Evolutionary conservation across 1,140 invertebrate species (phyloP).

Genomic region (Hetaerina americana): DNA sequence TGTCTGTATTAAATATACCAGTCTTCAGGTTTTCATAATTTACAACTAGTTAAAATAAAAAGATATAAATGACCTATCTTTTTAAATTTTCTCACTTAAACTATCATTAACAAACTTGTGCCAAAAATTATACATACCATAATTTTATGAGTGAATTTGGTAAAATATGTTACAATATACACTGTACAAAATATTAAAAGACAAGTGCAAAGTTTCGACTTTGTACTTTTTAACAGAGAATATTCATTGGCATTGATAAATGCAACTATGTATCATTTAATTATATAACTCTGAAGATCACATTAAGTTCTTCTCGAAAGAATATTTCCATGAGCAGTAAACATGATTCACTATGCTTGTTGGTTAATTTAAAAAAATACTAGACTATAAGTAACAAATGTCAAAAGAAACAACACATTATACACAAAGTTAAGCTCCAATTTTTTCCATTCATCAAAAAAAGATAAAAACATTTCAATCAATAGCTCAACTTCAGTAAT

Average conservation of each 20-base stretch:
- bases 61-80: background rate
- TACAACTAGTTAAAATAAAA: background rate
- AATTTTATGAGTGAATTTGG: background rate
- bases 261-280: background rate
- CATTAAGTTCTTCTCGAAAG: background rate
- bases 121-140: background rate
- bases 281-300: background rate
- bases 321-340: background rate
- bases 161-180: background rate
- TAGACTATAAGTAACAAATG: background rate
- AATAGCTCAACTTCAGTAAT: no score
- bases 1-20: background rate
- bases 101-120: background rate
- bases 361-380: background rate
- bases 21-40: background rate
- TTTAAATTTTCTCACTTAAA: background rate
- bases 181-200: constrained; percentile 1
- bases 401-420: background rate
- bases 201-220: background rate
- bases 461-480: background rate
- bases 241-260: background rate
- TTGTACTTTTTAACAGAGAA: background rate
- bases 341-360: background rate
- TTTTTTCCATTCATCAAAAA: no score
- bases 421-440: background rate